Evolutionary conservation across 2,113 vertebrate species (phyloP).

Genomic region (Agelaius phoeniceus): DNA sequence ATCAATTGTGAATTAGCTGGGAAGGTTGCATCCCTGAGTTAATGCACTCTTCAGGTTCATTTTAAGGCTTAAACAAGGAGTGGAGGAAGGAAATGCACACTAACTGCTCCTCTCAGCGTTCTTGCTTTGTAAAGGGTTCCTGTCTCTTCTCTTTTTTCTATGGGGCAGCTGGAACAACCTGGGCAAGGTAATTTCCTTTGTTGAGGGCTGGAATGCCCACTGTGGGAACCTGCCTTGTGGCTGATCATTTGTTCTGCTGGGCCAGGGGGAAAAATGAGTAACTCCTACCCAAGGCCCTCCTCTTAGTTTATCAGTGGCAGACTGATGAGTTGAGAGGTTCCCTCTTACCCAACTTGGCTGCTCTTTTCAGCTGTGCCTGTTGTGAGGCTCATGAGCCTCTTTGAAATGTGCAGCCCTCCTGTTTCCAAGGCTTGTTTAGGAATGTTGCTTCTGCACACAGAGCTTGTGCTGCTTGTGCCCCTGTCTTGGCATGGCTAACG

Average conservation of each 20-base stretch:
- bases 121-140: not conserved
- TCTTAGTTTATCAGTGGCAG: not conserved
- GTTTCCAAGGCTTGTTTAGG: not conserved
- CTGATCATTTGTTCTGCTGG: not conserved
- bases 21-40: not conserved
- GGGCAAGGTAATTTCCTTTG: not conserved
- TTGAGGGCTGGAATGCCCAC: not conserved
- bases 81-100: not conserved
- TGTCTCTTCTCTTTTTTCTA: not conserved
- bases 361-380: not conserved
- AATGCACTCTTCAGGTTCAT: not conserved
- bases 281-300: not conserved
- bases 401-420: not conserved
- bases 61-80: not conserved
- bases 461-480: not conserved
- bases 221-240: not conserved
- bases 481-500: not conserved
- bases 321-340: not conserved
- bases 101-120: fast-evolving
- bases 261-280: not conserved
- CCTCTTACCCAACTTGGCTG: not conserved
- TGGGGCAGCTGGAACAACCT: not conserved
- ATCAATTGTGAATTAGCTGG: not conserved
- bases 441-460: not conserved
- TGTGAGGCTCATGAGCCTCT: fast-evolving